These are phyloP conservation scores for Carapus acus DNA, from an alignment of 2,797 vertebrate species.

Conservation along the genomic window DNA sequence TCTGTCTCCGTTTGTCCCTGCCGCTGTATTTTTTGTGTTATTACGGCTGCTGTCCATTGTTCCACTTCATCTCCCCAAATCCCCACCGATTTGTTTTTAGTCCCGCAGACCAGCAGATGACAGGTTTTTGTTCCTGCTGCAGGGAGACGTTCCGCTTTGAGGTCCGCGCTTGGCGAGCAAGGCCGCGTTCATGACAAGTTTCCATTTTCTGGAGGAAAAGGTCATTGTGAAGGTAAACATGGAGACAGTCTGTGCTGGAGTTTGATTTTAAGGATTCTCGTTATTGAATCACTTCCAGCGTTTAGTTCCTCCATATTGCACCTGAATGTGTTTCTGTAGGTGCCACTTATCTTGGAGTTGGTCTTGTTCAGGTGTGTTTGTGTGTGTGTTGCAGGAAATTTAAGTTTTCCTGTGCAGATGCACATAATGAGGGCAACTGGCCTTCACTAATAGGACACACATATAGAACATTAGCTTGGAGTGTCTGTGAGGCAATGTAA, in stretches of 20 bases:
- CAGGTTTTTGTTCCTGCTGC: constrained; percentile 32
- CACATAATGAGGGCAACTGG: too few species aligned
- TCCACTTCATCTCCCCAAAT: constrained; percentile 48
- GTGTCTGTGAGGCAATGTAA: too few species aligned
- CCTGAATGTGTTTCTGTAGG: too few species aligned
- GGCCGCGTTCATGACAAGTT: constrained; percentile 30
- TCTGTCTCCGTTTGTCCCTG: constrained; percentile 50
- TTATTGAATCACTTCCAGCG: not conserved
- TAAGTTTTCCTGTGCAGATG: too few species aligned
- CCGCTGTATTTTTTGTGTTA: constrained; percentile 36
- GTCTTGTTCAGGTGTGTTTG: too few species aligned
- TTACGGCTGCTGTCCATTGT: constrained; percentile 38
- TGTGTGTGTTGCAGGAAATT: too few species aligned
- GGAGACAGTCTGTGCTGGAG: constrained; percentile 4
- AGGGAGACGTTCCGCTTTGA: constrained; percentile 41
- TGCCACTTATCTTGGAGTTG: too few species aligned
- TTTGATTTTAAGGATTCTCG: not conserved
- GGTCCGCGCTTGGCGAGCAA: constrained; percentile 38
- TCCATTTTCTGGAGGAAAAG: constrained; percentile 26
- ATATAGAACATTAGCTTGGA: too few species aligned
- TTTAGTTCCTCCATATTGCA: not conserved
- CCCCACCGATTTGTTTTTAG: constrained; percentile 38
- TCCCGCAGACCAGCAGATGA: constrained; percentile 50
- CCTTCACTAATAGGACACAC: too few species aligned
- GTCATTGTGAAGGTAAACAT: constrained; percentile 18